These are phyloP conservation scores for Norana najaformis DNA, from an alignment of 2,888 invertebrate genomes.

Conservation along the genomic window DNA sequence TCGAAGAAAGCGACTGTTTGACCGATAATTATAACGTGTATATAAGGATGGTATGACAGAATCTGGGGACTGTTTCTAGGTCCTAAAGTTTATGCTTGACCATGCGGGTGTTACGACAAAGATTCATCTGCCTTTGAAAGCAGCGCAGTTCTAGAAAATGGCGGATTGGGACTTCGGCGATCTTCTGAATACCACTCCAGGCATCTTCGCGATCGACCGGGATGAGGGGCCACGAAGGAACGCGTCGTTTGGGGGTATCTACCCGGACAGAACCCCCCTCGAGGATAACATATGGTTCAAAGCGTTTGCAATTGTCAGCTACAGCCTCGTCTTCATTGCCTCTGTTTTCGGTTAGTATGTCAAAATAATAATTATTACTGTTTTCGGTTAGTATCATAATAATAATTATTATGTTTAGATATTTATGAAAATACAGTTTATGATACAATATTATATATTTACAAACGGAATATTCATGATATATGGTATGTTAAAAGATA, in stretches of 20 bases:
- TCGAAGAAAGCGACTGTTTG: background rate
- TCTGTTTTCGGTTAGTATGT: constrained; percentile 20
- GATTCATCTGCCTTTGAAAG: background rate
- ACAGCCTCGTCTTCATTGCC: background rate
- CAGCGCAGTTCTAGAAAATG: background rate
- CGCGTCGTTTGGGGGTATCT: background rate
- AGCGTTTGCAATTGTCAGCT: background rate
- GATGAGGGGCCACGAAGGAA: background rate
- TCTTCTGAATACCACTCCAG: background rate
- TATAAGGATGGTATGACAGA: background rate
- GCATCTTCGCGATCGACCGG: background rate
- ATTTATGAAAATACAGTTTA: too few species aligned
- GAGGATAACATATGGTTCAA: background rate
- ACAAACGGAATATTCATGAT: too few species aligned
- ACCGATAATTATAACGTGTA: background rate
- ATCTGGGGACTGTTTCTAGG: background rate
- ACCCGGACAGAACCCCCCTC: background rate
- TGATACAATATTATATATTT: too few species aligned
- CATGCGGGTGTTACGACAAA: background rate
- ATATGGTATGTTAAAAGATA: too few species aligned
- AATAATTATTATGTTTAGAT: too few species aligned
- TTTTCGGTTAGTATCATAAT: too few species aligned
- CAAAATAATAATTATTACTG: too few species aligned
- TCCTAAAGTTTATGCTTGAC: background rate
- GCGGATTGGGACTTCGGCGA: background rate